Evolutionary conservation across 1,140 invertebrate species (phyloP), one percentile per base, ranked within the genome.

Genomic region (Lepidurus couesii): DNA sequence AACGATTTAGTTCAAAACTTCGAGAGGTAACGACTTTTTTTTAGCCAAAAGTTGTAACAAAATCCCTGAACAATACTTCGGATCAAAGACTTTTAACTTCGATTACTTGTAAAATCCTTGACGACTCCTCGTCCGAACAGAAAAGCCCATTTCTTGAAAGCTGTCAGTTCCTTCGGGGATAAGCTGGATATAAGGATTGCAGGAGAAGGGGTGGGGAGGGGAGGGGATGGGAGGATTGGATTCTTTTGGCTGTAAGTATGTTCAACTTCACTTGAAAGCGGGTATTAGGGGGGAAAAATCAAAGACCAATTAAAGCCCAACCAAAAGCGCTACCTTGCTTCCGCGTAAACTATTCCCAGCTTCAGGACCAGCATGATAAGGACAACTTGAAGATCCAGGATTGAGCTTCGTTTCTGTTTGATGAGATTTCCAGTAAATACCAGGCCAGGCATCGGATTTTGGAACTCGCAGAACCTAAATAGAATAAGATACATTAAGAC

Each of bases 321-420:
- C 21, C 21, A 65, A n/a, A 21, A 65, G 34, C 53, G 53, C 53
- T 65, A 65, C 53, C 53, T 65, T 65, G 53, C 53, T n/a, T 65
- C 53, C 21, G 16, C 53, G 21, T 65, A 65, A 65, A 65, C 53
- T 65, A 65, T 16, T 65, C 53, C 53, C 16, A 65, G 21, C 53
- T 65, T 16, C 16, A 21, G 16, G 53, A 65, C 16, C 6, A 65
- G n/a, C 8, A 65, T 7, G 8, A 65, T 65, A 9, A 65, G 53
- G 53, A 65, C 16, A 65, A 65, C 16, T 65, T 65, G 53, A n/a
- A 65, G n/a, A 65, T 4, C 13, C 16, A 65, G 53, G 53, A 65
- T 1, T 5, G 53, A 65, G 21, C 53, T 65, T 65, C 53, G 53
- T 10, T 65, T 65, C 21, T 13, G 16, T 21, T 21, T 65, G 53